Conservation (phyloP, 35 echinoderm and acorn worm species). For the Eucidaris tribuloides region DNA sequence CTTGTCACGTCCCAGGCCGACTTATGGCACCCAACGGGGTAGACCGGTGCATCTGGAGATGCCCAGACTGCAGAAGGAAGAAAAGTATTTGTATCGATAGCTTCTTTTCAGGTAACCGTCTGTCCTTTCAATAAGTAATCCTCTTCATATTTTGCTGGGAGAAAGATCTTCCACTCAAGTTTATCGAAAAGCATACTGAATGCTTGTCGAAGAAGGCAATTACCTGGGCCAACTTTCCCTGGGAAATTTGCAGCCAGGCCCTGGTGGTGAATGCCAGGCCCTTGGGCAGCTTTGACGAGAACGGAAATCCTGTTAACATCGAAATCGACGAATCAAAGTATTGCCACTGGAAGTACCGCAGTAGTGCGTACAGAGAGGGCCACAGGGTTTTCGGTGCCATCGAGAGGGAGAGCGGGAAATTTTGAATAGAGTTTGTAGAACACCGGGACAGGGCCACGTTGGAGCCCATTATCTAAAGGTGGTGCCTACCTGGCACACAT, state of each 20-base stretch:
- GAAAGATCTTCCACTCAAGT: too few species aligned
- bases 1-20: too few species aligned
- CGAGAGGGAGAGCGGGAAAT: not conserved
- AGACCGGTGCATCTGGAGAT: too few species aligned
- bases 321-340: not conserved
- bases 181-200: too few species aligned
- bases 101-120: too few species aligned
- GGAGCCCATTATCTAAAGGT: not conserved
- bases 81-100: too few species aligned
- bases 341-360: slow-evolving; percentile 27
- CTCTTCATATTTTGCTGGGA: too few species aligned
- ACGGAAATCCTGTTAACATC: not conserved
- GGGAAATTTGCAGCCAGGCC: not conserved
- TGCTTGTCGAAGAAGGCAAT: too few species aligned
- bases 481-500: not conserved
- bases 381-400: slow-evolving; percentile 22
- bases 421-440: not conserved
- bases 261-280: not conserved
- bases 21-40: too few species aligned
- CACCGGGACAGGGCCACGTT: not conserved
- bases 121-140: too few species aligned
- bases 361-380: not conserved
- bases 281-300: slow-evolving; percentile 1
- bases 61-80: too few species aligned
- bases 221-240: not conserved